Base-by-base conservation (phyloP, 2,797 vertebrate genomes). In the Acipenser oxyrinchus region DNA sequence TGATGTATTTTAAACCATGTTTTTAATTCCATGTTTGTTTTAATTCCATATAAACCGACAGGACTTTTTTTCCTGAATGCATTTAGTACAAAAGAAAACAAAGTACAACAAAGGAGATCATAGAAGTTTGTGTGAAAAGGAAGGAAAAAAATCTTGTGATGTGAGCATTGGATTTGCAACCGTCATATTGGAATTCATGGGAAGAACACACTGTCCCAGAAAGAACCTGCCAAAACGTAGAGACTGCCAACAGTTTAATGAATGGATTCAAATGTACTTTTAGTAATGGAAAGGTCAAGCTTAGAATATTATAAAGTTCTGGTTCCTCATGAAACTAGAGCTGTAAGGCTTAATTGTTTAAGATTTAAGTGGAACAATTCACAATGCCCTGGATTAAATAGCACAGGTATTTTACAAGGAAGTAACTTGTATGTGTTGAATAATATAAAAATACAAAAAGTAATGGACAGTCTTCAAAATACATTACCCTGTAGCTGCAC, bases 131-230 rank as follows among this genome's bases (percentile, higher is more conserved):
- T n/a, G 13, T 58, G 55, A 10, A 58, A 58, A 9, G 12, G 13
- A 62, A 62, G 6, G 18, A 62, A 12, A 62, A 62, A 18, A 4
- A 37, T 10, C 18, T 37, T 62, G 13, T 18, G 4, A 18, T 37
- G 60, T 62, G 15, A 23, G 15, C 10, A 10, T 48, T 62, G 60
- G 60, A 15, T 62, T 62, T 11, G 60, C 60, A 10, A 15, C 7
- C 18, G 18, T 9, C 8, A 6, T 37, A 9, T 23, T 1, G 18
- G 18, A 48, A 18, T n/a, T 62, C 10, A 48, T 62, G 18, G 60
- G 18, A 62, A 62, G 60, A 62, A 37, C 60, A 62, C 60, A 37
- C 48, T 18, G 23, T 62, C 4, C 48, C 18, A 62, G 18, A 62
- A 18, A 62, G 18, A 58, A 62, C 60, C 48, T 23, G 60, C 15